Base-by-base conservation (phyloP, 30 jellyfish, hydroid and myxozoan genomes). In the Cassiopea xamachana region DNA sequence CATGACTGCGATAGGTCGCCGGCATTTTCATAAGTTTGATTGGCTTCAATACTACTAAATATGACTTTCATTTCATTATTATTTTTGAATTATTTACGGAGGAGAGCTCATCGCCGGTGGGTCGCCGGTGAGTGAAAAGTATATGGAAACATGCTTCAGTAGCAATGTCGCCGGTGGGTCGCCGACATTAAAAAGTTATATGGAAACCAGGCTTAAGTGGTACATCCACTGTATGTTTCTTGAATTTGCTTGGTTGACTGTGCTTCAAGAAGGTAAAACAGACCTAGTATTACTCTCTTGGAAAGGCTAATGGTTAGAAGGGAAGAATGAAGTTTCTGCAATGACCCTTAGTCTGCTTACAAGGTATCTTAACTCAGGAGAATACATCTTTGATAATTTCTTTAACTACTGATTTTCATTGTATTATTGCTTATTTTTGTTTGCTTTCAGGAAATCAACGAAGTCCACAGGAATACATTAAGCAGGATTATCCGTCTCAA, bases 381-480 rank as follows among this genome's bases (percentile, higher is more conserved):
- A 6, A 6, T 6, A 59, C 14, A 59, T 14, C 69, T 59, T 59
- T 14, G 8, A 6, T 59, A 59, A 59, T 6, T 6, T 59, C 8
- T 14, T 59, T 59, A 7, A 59, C 14, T 59, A 6, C 14, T 59
- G 14, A 59, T 59, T 14, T 59, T 59, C 69, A 6, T 59, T 59
- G 69, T 6, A 6, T 6, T 59, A 7, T 14, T 59, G 69, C 14
- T 59, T 14, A 59, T 59, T 6, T 7, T 14, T 6, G 14, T 6
- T 59, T 59, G 8, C 14, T 69, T 50, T 45, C 77, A 94, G 98
- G 98, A 94, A 82, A 94, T 94, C 43, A 86, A 64, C 46, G 85
- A 78, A 58, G 98, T 94, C 6, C 92, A 94, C 48, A 50, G 44
- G 19, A 78, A 82, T 55, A 86, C 98, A 39, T 75, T 94, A 82